phyloP scores from a whole-genome alignment of 2,113 vertebrate genomes.

The Phainopepla nitens region DNA sequence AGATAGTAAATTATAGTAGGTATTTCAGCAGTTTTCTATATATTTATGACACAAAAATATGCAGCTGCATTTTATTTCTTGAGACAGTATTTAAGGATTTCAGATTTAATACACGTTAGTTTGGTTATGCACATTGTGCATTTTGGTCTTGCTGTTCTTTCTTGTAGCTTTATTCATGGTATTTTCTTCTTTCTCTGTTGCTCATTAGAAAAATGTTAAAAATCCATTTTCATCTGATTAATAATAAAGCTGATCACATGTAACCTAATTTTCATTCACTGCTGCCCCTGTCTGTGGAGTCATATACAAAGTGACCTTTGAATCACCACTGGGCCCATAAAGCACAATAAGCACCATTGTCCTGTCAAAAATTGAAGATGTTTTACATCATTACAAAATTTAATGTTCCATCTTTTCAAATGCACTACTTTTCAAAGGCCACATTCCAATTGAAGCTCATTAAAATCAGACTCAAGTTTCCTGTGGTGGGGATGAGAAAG shows the following conservation, averaged over 20 bases:
- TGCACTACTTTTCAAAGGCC: constrained; percentile 93
- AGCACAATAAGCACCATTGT: constrained; percentile 98
- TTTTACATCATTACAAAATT: constrained; percentile 97
- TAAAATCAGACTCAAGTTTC: constrained; percentile 95
- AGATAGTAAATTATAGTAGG: constrained; percentile 72
- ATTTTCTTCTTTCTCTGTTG: constrained; percentile 84
- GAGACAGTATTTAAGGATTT: constrained; percentile 71
- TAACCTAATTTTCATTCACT: constrained; percentile 99
- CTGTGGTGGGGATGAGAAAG: constrained; percentile 90
- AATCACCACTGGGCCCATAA: constrained; percentile 90
- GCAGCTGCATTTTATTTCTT: constrained; percentile 69
- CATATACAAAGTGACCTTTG: constrained; percentile 99
- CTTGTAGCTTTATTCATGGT: constrained; percentile 71
- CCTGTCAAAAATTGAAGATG: constrained; percentile 92
- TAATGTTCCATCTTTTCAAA: constrained; percentile 92
- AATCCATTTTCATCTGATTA: constrained; percentile 99
- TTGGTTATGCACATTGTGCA: constrained; percentile 52
- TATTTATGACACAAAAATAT: constrained; percentile 71
- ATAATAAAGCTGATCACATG: constrained; percentile 99
- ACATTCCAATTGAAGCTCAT: constrained; percentile 92
- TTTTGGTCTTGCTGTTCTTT: constrained; percentile 47
- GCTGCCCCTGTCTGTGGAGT: constrained; percentile 93
- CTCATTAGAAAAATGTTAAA: constrained; percentile 98
- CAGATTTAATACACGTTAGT: constrained; percentile 66
- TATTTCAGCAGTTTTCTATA: constrained; percentile 67